Conservation (phyloP, 2,113 vertebrate genomes). For the Pangasianodon hypophthalmus region DNA sequence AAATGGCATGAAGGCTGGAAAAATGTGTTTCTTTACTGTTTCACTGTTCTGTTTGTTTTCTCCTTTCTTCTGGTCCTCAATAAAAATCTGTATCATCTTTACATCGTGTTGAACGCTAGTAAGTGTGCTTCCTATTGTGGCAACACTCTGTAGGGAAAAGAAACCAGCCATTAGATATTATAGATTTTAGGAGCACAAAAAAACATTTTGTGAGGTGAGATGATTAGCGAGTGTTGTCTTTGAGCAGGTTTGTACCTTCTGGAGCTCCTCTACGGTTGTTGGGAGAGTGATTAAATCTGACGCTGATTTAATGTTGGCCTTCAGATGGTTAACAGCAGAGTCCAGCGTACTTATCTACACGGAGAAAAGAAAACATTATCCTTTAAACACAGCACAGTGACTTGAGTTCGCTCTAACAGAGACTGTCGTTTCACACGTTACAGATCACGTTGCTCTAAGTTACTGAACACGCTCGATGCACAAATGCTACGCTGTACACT, state of each 20-base stretch:
- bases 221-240: background rate
- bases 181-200: background rate
- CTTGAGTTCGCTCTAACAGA: no score
- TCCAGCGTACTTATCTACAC: constrained; percentile 81
- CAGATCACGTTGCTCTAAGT: background rate
- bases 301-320: constrained; percentile 89
- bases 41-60: constrained; percentile 74
- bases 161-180: background rate
- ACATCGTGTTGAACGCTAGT: constrained; percentile 93
- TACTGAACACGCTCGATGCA: background rate
- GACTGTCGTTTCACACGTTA: background rate
- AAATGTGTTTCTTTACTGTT: constrained; percentile 73
- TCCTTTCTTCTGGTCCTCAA: constrained; percentile 84
- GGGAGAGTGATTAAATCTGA: constrained; percentile 90
- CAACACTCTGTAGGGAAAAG: constrained; percentile 83
- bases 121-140: constrained; percentile 91
- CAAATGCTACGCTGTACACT: background rate
- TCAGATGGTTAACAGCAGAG: constrained; percentile 88
- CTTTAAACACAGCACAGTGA: background rate
- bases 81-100: constrained; percentile 81
- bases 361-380: background rate
- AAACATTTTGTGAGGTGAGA: background rate
- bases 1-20: background rate
- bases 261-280: constrained; percentile 89
- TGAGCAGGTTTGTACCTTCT: constrained; percentile 78